Evolutionary conservation across 2,888 invertebrate genomes (phyloP).

Genomic region (Stictocephala bisonia): DNA sequence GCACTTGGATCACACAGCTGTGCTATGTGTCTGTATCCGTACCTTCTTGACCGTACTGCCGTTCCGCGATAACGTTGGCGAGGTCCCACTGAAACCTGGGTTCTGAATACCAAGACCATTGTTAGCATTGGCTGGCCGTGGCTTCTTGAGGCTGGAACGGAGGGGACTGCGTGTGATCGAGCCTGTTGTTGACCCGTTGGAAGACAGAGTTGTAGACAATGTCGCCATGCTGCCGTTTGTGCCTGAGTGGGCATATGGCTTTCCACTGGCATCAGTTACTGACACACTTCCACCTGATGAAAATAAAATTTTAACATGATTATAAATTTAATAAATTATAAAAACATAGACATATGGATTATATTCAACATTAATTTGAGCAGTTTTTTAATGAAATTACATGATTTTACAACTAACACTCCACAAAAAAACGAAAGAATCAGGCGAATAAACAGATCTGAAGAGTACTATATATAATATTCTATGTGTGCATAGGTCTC

Average conservation of each 20-base stretch:
- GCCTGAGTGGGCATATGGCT: slow-evolving; percentile 76
- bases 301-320: background rate
- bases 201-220: slow-evolving; percentile 75
- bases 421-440: too few species aligned
- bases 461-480: too few species aligned
- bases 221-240: slow-evolving; percentile 75
- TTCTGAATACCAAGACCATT: slow-evolving; percentile 86
- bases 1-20: slow-evolving; percentile 75
- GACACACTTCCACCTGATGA: slow-evolving; percentile 73
- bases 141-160: slow-evolving; percentile 84
- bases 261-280: slow-evolving; percentile 89
- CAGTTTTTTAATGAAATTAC: too few species aligned
- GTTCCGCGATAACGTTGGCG: slow-evolving; percentile 84
- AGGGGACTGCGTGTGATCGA: slow-evolving; percentile 73
- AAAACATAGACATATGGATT: too few species aligned
- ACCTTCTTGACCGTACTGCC: slow-evolving; percentile 88
- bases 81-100: slow-evolving; percentile 85
- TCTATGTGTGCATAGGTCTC: too few species aligned
- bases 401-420: too few species aligned
- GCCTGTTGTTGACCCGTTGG: slow-evolving; percentile 67
- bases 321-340: slow-evolving; percentile 30
- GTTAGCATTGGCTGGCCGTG: slow-evolving; percentile 65
- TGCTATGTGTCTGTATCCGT: slow-evolving; percentile 91
- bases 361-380: too few species aligned
- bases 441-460: too few species aligned